A percentile compares a stretch with the other conserved stretches of the same genome.
phyloP scores from a whole-genome alignment of 1,140 invertebrate species.

The Drosophila prosaltans region DNA sequence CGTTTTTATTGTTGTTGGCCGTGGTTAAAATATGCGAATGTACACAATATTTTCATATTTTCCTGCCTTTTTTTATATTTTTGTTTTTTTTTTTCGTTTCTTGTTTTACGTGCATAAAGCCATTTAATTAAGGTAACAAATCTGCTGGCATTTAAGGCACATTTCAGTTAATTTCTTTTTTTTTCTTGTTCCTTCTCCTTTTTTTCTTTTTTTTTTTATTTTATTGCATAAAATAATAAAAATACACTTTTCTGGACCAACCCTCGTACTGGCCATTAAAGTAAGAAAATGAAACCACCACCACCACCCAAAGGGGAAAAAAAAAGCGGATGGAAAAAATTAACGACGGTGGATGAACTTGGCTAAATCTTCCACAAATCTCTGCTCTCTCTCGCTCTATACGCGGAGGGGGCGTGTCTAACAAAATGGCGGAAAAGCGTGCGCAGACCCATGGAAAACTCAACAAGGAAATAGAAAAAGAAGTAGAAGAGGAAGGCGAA shows the following conservation, averaged over 20 bases:
- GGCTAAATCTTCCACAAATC: constrained; percentile 69
- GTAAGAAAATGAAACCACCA: constrained; percentile 44
- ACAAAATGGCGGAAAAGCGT: constrained; percentile 22
- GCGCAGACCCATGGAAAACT: constrained; percentile 14
- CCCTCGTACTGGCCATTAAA: constrained; percentile 24
- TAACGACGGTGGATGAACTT: constrained; percentile 65
- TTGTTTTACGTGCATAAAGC: constrained; percentile 78
- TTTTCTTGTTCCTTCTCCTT: not conserved
- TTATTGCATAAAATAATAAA: constrained; percentile 29
- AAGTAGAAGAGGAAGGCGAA: not conserved
- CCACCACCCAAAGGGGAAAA: constrained; percentile 16
- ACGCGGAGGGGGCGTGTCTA: constrained; percentile 17
- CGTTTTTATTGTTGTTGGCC: constrained; percentile 40
- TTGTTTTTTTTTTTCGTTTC: constrained; percentile 54
- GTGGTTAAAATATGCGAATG: constrained; percentile 31
- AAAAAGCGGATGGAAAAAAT: constrained; percentile 8
- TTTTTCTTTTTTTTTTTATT: not conserved
- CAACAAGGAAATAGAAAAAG: not conserved
- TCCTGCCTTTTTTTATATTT: constrained; percentile 4
- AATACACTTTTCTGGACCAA: constrained; percentile 8
- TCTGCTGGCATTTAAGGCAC: constrained; percentile 17
- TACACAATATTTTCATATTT: constrained; percentile 15
- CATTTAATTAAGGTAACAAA: constrained; percentile 73
- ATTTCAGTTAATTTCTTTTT: constrained; percentile 18
- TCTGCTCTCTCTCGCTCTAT: constrained; percentile 35